A percentile compares a stretch with the other conserved stretches of the same genome.
Evolutionary conservation across 2,113 vertebrate genomes (phyloP).

Genomic region (Eclectus roratus): DNA sequence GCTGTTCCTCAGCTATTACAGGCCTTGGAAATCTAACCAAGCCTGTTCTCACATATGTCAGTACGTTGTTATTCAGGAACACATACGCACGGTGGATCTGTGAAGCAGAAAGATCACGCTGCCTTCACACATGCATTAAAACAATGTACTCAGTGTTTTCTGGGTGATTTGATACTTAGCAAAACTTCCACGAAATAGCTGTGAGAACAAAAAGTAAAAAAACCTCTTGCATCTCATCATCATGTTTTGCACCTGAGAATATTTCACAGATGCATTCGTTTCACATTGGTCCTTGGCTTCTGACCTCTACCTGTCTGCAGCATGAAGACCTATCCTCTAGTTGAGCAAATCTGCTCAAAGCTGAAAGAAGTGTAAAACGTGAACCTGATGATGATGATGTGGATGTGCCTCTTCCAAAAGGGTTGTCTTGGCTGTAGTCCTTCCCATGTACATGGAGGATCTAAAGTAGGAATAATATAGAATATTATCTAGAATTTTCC

Average conservation of each 20-base stretch:
- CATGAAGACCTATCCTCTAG: background rate
- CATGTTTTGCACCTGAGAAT: accelerated
- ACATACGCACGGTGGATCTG: background rate
- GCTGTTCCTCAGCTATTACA: background rate
- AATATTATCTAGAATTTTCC: background rate
- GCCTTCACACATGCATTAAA: background rate
- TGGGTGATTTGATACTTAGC: background rate
- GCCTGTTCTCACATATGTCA: background rate
- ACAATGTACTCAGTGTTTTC: background rate
- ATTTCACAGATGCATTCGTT: background rate
- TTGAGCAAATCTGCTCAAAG: background rate
- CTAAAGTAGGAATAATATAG: background rate
- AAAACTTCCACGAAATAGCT: background rate
- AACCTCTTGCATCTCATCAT: background rate
- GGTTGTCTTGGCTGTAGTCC: too few species aligned
- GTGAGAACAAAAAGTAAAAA: background rate
- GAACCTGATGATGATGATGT: background rate
- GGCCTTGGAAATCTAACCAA: background rate
- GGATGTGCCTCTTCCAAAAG: background rate
- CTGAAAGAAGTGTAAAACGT: accelerated
- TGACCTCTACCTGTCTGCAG: background rate
- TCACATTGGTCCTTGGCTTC: background rate
- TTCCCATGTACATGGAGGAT: background rate
- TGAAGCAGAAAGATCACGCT: background rate
- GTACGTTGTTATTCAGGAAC: background rate